A percentile compares a stretch with the other conserved stretches of the same genome.
Evolutionary conservation across 35 echinoderm and acorn worm genomes (phyloP).

Genomic region (Stichopus chloronotus): DNA sequence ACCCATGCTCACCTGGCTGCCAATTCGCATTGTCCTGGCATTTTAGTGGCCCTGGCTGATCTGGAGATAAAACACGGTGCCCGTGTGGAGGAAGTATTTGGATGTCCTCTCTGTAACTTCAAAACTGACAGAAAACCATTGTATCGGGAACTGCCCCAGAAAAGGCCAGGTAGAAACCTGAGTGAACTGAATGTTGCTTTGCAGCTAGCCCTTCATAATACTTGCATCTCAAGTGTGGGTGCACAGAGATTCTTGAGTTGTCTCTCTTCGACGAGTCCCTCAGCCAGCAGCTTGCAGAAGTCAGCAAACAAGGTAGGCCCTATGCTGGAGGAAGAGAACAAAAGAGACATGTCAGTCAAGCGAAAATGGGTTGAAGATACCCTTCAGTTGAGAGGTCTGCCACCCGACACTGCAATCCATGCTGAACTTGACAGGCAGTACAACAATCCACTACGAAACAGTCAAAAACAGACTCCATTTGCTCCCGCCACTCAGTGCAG

Average conservation of each 20-base stretch:
- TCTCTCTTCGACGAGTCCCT: background rate
- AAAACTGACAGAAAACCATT: background rate
- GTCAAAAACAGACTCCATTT: background rate
- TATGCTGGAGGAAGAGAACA: background rate
- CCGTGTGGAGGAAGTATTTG: background rate
- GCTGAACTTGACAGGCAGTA: conserved; percentile 22
- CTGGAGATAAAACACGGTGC: background rate
- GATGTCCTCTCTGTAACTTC: background rate
- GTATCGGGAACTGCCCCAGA: background rate
- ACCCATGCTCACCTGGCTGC: background rate
- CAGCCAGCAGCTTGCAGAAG: background rate
- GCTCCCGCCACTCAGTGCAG: conserved; percentile 20
- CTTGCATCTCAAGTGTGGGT: conserved; percentile 23
- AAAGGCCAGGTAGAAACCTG: background rate
- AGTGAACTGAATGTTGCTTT: conserved; percentile 29
- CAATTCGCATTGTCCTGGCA: background rate
- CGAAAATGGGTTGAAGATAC: background rate
- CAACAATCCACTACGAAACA: background rate
- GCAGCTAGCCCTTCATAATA: conserved; percentile 12
- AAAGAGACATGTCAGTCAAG: conserved; percentile 22
- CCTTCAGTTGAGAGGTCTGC: background rate
- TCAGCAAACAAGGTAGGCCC: background rate
- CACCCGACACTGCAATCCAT: background rate
- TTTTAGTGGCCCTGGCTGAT: background rate
- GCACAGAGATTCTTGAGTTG: conserved; percentile 7